Conservation (phyloP, 2,888 invertebrate genomes). For the Drosophila borealis region DNA sequence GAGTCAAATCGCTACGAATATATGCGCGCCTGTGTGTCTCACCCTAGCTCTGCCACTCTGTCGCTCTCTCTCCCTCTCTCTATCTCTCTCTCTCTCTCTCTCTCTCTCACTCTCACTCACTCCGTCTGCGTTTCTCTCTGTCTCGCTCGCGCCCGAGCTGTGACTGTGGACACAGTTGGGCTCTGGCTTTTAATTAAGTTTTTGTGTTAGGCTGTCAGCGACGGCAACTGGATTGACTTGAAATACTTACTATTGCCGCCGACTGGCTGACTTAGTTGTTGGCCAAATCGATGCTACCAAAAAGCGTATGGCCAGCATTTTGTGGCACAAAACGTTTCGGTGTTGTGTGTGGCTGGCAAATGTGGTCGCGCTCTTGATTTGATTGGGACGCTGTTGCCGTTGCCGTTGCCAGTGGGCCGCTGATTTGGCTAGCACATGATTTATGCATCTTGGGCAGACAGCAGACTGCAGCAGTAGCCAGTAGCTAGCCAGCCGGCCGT, state of each 20-base stretch:
- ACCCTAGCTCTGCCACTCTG: constrained; percentile 1
- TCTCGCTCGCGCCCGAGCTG: background rate
- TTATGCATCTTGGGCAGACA: constrained; percentile 33
- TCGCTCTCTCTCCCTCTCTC: background rate
- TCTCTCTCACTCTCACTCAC: background rate
- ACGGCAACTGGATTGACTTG: constrained; percentile 67
- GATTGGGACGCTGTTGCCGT: constrained; percentile 40
- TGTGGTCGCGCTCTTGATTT: constrained; percentile 48
- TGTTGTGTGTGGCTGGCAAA: constrained; percentile 38
- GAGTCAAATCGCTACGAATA: constrained; percentile 6
- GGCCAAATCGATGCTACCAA: constrained; percentile 55
- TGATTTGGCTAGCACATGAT: constrained; percentile 32
- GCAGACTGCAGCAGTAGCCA: constrained; percentile 5
- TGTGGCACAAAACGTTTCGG: constrained; percentile 71
- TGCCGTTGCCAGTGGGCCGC: constrained; percentile 41
- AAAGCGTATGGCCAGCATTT: constrained; percentile 68
- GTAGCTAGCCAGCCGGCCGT: background rate
- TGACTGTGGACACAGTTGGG: background rate
- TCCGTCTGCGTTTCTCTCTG: background rate
- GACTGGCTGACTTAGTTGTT: constrained; percentile 21
- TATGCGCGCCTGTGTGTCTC: constrained; percentile 7
- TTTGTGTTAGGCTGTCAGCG: constrained; percentile 69
- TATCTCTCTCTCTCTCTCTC: background rate
- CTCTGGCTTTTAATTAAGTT: constrained; percentile 62
- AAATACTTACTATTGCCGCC: constrained; percentile 51